Percentiles rank a stretch among this genome's conserved stretches.
Conservation (phyloP, 2,113 vertebrate species). For the Notothenia coriiceps region DNA sequence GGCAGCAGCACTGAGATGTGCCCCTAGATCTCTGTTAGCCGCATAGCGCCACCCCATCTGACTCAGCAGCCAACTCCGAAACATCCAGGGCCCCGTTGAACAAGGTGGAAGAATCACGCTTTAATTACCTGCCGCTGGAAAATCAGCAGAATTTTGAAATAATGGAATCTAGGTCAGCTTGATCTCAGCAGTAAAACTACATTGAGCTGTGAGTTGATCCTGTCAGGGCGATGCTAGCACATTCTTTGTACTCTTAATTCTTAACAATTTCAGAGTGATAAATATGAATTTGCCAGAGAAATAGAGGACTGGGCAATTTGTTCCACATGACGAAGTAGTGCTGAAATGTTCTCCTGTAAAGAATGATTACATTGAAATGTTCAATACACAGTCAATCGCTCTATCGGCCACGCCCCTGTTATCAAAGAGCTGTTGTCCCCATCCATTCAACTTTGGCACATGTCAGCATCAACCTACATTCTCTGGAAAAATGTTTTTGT, state of each 20-base stretch:
- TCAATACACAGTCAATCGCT: slow-evolving; percentile 38
- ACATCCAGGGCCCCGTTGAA: slow-evolving; percentile 44
- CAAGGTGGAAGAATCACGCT: slow-evolving; percentile 57
- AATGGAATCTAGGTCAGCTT: slow-evolving; percentile 66
- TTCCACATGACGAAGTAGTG: slow-evolving; percentile 49
- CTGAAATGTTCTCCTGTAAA: slow-evolving; percentile 44
- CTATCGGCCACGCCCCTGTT: slow-evolving; percentile 46
- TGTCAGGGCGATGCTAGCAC: slow-evolving; percentile 32
- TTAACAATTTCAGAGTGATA: slow-evolving; percentile 51
- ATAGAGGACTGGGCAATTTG: slow-evolving; percentile 47
- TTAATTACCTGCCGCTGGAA: slow-evolving; percentile 66
- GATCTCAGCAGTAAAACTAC: slow-evolving; percentile 39
- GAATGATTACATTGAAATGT: slow-evolving; percentile 43
- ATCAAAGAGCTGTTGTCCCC: slow-evolving; percentile 47
- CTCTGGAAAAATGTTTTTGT: slow-evolving; percentile 37
- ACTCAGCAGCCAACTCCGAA: slow-evolving; percentile 75
- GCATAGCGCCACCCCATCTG: slow-evolving; percentile 69
- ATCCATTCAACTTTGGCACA: slow-evolving; percentile 64
- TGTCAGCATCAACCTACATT: slow-evolving; percentile 60
- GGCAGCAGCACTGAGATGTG: slow-evolving; percentile 68
- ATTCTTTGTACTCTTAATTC: slow-evolving; percentile 47
- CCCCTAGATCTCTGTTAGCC: slow-evolving; percentile 71
- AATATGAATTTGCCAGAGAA: slow-evolving; percentile 50
- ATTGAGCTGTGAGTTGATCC: slow-evolving; percentile 34
- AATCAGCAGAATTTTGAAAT: slow-evolving; percentile 67